Conservation (phyloP, 1,140 invertebrate genomes). For the Monomorium pharaonis region DNA sequence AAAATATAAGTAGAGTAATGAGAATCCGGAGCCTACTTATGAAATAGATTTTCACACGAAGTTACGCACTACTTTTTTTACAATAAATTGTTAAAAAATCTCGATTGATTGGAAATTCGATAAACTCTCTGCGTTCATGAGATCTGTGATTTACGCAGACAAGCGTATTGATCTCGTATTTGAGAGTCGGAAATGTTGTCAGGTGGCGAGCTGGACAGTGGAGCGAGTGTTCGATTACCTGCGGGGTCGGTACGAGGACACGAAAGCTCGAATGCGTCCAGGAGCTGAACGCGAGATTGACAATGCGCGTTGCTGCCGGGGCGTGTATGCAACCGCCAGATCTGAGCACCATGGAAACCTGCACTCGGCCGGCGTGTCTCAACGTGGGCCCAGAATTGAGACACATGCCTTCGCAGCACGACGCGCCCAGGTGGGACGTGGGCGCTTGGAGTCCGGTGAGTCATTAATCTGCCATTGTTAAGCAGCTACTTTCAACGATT, state of each 20-base stretch:
- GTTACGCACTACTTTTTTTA: too few species aligned
- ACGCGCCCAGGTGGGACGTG: constrained; percentile 78
- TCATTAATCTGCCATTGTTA: constrained; percentile 19
- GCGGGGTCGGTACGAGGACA: constrained; percentile 88
- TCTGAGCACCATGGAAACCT: constrained; percentile 77
- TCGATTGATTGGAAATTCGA: neutral
- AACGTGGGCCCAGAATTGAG: constrained; percentile 73
- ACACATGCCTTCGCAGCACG: constrained; percentile 74
- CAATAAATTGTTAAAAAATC: neutral
- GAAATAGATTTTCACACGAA: too few species aligned
- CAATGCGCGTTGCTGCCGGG: constrained; percentile 84
- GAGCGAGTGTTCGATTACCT: constrained; percentile 88
- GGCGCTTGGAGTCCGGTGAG: constrained; percentile 79
- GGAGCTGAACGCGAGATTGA: constrained; percentile 83
- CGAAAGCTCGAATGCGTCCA: constrained; percentile 85
- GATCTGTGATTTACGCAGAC: neutral
- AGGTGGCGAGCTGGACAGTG: constrained; percentile 80
- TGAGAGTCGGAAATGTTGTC: neutral
- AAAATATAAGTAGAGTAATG: too few species aligned
- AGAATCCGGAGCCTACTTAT: too few species aligned
- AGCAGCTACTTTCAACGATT: neutral
- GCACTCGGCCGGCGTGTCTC: constrained; percentile 74
- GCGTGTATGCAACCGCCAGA: constrained; percentile 81
- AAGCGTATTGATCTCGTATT: constrained; percentile 13
- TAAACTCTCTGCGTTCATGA: constrained; percentile 10